Evolutionary conservation across 2,888 invertebrate species (phyloP).

Genomic region (Tipula confusa): DNA sequence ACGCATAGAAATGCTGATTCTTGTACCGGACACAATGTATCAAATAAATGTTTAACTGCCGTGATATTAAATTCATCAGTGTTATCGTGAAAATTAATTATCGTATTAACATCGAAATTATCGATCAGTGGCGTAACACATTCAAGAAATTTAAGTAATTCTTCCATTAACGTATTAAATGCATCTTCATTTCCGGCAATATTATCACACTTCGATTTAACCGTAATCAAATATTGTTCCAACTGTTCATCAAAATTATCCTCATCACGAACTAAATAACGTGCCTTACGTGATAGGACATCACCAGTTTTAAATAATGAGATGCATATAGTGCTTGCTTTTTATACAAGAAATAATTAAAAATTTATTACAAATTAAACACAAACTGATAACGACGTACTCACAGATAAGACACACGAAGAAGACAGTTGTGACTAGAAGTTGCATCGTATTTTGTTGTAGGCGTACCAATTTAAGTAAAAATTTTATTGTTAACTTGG

Average conservation of each 20-base stretch:
- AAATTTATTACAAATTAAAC: background rate
- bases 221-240: background rate
- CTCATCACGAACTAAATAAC: background rate
- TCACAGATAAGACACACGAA: background rate
- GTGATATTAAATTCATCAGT: background rate
- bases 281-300: background rate
- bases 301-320: background rate
- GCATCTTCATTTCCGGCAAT: background rate
- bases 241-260: background rate
- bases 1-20: background rate
- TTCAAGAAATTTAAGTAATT: background rate
- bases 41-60: background rate
- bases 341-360: background rate
- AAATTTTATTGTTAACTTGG: background rate
- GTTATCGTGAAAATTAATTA: background rate
- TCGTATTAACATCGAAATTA: background rate
- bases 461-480: background rate
- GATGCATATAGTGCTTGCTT: background rate
- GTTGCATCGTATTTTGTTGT: background rate
- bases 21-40: background rate
- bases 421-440: background rate
- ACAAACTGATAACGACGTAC: no score
- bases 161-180: background rate
- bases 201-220: background rate
- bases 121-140: background rate